Evolutionary conservation across 2,888 invertebrate species (phyloP), one percentile per base, ranked within the genome.

Genomic region (Heliconius hortense): DNA sequence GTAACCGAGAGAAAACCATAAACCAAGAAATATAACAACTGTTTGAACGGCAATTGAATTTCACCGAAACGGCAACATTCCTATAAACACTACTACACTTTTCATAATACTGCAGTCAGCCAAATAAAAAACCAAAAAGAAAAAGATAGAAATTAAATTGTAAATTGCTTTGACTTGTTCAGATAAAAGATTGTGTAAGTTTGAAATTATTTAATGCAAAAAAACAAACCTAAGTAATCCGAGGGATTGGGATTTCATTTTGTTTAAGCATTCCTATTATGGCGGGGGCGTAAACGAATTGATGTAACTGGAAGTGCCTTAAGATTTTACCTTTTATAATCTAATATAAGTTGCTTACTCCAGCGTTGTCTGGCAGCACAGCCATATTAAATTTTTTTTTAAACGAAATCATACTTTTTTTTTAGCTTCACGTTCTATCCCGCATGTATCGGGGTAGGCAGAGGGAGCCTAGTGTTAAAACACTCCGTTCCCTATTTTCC

Each of bases 181-280:
- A 60, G 39, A 39, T 26, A 43, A 71, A 24, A 62, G 15, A 56
- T 56, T 69, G 56, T 69, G 26, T 43, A 28, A 71, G 26, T 71
- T 71, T 43, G 11, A 71, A 60, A 60, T 62, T 62, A 43, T 62
- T 71, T 60, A 24, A 62, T 43, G 21, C 60, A 62, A 71, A 71
- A 35, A 67, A 69, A 56, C n/a, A 56, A 69, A 53, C 63, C 62
- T 62, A 31, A 72, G 71, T 53, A 69, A 67, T 74, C 72, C 62
- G 15, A 11, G 68, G 72, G 74, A 71, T 77, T 62, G 60, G 56
- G 60, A 71, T 62, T 60, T 73, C 53, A 69, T 74, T 76, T 74
- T 69, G 39, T 69, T 72, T 43, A 64, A 76, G 56, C 73, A 59
- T 70, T 70, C 56, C 59, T 70, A 76, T 73, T 64, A 73, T 35